Evolutionary conservation across 2,113 vertebrate species (phyloP).

Genomic region (Pseudorectes ferrugineus): DNA sequence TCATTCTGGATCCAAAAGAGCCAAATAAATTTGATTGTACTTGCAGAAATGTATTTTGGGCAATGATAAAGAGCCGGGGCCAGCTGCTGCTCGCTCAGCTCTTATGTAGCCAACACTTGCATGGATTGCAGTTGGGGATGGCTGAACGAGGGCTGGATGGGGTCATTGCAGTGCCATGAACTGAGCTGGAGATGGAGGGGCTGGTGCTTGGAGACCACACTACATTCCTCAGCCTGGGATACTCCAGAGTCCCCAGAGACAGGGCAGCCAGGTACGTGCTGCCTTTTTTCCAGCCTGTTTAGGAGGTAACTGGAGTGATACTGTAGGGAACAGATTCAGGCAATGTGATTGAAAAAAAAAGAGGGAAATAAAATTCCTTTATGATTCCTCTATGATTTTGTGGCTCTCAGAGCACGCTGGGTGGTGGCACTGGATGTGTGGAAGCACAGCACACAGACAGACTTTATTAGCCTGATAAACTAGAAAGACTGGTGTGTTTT

Average conservation of each 20-base stretch:
- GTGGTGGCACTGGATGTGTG: background rate
- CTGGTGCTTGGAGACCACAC: background rate
- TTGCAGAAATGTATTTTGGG: background rate
- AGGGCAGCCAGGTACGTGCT: accelerated
- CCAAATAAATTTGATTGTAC: background rate
- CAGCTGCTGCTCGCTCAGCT: background rate
- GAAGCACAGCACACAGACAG: background rate
- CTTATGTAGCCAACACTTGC: background rate
- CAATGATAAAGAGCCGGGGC: background rate
- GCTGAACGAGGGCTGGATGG: background rate
- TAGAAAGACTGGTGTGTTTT: background rate
- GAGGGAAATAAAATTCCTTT: background rate
- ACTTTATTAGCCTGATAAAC: background rate
- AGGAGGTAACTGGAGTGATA: background rate
- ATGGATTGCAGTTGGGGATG: background rate
- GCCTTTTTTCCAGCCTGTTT: background rate
- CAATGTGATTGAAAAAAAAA: background rate
- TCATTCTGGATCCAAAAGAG: background rate
- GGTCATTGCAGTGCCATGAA: background rate
- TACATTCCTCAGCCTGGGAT: background rate
- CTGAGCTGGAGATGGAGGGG: background rate
- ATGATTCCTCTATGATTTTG: background rate
- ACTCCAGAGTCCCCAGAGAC: background rate
- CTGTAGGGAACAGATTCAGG: background rate
- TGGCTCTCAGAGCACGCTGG: background rate